Percentiles rank a stretch among this genome's conserved stretches.
These are phyloP conservation scores for Cololabis saira DNA, from an alignment of 2,113 vertebrate species.

Conservation along the genomic window DNA sequence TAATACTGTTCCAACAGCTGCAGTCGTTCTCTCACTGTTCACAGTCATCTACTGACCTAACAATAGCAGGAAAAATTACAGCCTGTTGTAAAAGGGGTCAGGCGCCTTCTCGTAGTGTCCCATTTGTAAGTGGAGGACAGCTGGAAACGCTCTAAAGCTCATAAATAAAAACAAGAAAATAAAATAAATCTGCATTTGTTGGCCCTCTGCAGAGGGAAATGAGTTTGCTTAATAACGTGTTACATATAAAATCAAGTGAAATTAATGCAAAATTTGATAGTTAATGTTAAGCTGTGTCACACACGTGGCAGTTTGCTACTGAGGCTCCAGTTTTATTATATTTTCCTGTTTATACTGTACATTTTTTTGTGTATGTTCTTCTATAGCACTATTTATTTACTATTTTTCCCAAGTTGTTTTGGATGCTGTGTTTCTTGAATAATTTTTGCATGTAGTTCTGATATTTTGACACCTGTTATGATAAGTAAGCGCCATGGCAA, in stretches of 20 bases:
- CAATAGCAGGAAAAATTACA: slow-evolving; percentile 60
- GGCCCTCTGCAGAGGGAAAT: slow-evolving; percentile 9
- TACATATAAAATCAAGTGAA: slow-evolving; percentile 17
- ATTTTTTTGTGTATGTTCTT: too few species aligned
- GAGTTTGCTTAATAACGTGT: slow-evolving; percentile 27
- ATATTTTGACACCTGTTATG: too few species aligned
- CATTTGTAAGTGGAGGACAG: slow-evolving; percentile 60
- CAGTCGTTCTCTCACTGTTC: slow-evolving; percentile 48
- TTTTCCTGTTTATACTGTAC: background rate
- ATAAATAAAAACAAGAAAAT: slow-evolving; percentile 53
- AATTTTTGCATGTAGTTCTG: too few species aligned
- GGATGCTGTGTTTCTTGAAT: too few species aligned
- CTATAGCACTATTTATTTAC: too few species aligned
- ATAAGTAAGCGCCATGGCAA: too few species aligned
- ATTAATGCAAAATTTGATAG: slow-evolving; percentile 19
- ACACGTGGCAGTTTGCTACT: background rate
- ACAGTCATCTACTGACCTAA: slow-evolving; percentile 28
- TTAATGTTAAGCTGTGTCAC: background rate
- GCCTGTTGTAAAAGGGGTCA: slow-evolving; percentile 58
- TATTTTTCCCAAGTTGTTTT: too few species aligned
- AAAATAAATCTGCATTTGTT: slow-evolving; percentile 11
- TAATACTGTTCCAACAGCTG: slow-evolving; percentile 23
- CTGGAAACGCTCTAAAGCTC: slow-evolving; percentile 54
- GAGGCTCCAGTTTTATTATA: background rate
- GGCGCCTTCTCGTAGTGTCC: slow-evolving; percentile 38